Base-by-base conservation (phyloP, 2,797 vertebrate species). In the Merluccius polli region DNA sequence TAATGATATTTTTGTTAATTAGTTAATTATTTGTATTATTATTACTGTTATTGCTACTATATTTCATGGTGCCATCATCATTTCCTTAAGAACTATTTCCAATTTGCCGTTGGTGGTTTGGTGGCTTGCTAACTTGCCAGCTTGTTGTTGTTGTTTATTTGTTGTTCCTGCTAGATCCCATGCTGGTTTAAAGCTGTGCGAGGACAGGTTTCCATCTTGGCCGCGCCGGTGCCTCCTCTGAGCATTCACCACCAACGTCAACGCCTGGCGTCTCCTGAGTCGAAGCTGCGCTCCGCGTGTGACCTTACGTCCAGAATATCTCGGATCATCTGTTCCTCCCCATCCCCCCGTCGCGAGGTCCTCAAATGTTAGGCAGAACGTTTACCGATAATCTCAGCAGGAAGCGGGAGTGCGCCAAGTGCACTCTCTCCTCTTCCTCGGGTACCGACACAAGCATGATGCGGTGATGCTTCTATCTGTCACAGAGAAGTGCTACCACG, bases 221-320 rank as follows among this genome's bases (percentile, higher is more conserved):
- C 80, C 73, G 75, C 59, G 31, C 75, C 68, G 21, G 68, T 73
- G 33, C 78, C 81, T 83, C 78, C 68, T 68, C 1, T 72, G 71
- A 82, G 80, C 79, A 75, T 21, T 18, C 71, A 63, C 83, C 85
- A 83, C 83, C 85, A 21, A 70, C 82, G 73, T 80, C 3, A 75
- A 71, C 71, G 83, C 70, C 41, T 69, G 81, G 83, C 85, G 77
- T 84, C 74, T n/a, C 10, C 52, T 21, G 73, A 87, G 79, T 77
- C 81, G 74, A 88, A 85, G 18, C 44, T 13, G 21, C 52, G 7
- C 21, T 84, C 82, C 81, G 82, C 71, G 77, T 84, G 82, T 83
- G 80, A 92, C 90, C 87, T 91, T 87, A 81, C 88, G 89, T 87
- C 87, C 88, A 75, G 81, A 59, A 59, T 59, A 59, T 59, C 52